Conservation (phyloP, 1,140 invertebrate species). For the Drosophila asahinai region DNA sequence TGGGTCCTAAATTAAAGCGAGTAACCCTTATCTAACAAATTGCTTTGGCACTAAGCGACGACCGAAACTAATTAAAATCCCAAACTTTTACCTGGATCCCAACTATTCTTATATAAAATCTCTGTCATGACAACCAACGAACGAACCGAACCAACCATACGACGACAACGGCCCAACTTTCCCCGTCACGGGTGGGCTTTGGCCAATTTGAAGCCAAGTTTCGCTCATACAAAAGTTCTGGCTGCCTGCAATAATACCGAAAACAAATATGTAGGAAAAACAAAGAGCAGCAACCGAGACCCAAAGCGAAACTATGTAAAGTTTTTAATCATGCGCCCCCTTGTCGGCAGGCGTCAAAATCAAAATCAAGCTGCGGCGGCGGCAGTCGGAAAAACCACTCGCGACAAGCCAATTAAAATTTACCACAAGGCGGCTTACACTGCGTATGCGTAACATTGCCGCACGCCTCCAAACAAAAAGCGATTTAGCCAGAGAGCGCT, state of each 20-base stretch:
- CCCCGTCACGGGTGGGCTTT: conserved; percentile 15
- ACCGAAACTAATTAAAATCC: conserved; percentile 60
- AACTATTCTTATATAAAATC: conserved; percentile 53
- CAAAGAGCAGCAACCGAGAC: conserved; percentile 4
- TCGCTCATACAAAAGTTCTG: conserved; percentile 33
- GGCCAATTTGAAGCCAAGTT: conserved; percentile 53
- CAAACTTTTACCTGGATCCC: conserved; percentile 50
- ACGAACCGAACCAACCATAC: conserved; percentile 6
- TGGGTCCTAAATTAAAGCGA: too few species aligned
- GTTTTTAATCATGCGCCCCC: conserved; percentile 47
- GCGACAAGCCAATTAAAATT: conserved; percentile 62
- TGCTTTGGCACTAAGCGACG: conserved; percentile 52
- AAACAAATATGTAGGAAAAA: conserved; percentile 49
- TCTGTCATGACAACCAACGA: conserved; percentile 39
- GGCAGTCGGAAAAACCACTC: conserved; percentile 15
- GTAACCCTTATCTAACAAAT: conserved; percentile 50
- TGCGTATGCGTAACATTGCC: conserved; percentile 56
- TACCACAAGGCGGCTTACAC: conserved; percentile 50
- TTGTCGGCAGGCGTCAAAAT: conserved; percentile 14
- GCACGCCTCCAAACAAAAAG: conserved; percentile 25
- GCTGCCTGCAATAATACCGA: conserved; percentile 47
- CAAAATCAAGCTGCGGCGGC: conserved; percentile 15
- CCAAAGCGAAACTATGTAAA: conserved; percentile 48
- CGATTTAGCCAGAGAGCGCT: conserved; percentile 37
- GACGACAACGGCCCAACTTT: conserved; percentile 41